These are phyloP conservation scores for Erpobdella octoculata DNA, from an alignment of 2,888 invertebrate species.

Conservation along the genomic window DNA sequence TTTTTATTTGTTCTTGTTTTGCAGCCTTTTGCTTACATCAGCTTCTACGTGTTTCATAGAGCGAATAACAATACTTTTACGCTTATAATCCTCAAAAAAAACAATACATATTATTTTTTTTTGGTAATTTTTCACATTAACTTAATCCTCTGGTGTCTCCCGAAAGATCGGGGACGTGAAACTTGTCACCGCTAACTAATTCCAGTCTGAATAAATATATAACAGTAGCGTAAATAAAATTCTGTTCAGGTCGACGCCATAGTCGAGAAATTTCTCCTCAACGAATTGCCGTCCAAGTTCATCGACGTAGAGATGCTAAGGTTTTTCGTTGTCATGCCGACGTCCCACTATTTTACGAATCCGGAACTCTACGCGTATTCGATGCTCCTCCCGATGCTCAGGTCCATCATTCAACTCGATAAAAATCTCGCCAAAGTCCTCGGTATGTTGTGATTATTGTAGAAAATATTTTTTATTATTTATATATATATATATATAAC, in stretches of 20 bases:
- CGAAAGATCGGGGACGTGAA: no score
- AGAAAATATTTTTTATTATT: neutral
- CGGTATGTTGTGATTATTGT: conserved; percentile 45
- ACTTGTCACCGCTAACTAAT: no score
- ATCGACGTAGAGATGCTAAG: conserved; percentile 73
- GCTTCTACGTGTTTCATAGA: no score
- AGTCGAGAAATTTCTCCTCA: neutral
- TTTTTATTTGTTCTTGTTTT: no score
- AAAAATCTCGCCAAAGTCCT: conserved; percentile 65
- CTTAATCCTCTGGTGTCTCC: no score
- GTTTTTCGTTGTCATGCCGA: conserved; percentile 71
- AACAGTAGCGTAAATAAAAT: no score
- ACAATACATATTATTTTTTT: no score
- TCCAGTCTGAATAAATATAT: no score
- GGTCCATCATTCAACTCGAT: conserved; percentile 62
- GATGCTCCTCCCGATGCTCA: conserved; percentile 68
- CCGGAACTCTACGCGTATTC: conserved; percentile 53
- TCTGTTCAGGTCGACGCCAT: neutral
- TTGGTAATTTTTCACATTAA: no score
- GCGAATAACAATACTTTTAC: no score
- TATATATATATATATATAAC: conserved; percentile 39
- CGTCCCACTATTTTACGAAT: conserved; percentile 68
- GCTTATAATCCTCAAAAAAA: no score
- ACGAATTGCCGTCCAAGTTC: conserved; percentile 51
- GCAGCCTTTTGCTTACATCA: no score